These are phyloP conservation scores for cattle (Bos taurus) DNA, from an alignment of 2,113 vertebrate species.

Conservation along the genomic window DNA sequence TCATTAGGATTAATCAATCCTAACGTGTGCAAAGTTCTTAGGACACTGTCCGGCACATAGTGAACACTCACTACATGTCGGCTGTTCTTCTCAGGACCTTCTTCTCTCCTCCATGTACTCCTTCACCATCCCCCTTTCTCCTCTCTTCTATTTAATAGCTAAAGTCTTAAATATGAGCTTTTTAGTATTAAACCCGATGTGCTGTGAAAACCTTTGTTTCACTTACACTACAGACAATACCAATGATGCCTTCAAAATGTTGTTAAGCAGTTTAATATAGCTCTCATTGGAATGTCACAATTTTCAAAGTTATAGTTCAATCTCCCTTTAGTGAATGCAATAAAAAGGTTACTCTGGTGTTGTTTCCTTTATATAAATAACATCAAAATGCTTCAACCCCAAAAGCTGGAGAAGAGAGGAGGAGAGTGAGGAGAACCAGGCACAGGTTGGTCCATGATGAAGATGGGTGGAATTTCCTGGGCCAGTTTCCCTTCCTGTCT, in stretches of 20 bases:
- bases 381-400: not conserved
- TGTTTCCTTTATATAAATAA: constrained; percentile 51
- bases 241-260: not conserved
- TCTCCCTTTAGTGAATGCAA: constrained; percentile 34
- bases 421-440: not conserved
- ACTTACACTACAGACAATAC: constrained; percentile 41
- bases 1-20: not conserved
- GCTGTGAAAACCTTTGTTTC: constrained; percentile 15
- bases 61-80: fast-evolving
- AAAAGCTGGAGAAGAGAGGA: constrained; percentile 26
- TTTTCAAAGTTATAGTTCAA: constrained; percentile 50
- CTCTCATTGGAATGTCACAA: constrained; percentile 44
- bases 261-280: constrained; percentile 56
- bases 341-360: constrained; percentile 31
- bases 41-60: not conserved
- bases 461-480: not conserved
- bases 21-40: not conserved
- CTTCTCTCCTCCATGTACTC: not conserved
- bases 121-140: constrained; percentile 1
- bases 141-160: constrained; percentile 36
- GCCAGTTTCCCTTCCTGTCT: not conserved
- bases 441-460: not conserved
- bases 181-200: constrained; percentile 38
- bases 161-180: constrained; percentile 21
- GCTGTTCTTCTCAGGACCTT: not conserved